Percentiles rank a stretch among this genome's conserved stretches.
Conservation (phyloP, 2,888 invertebrate genomes). For the Sphecodes monilicornis region DNA sequence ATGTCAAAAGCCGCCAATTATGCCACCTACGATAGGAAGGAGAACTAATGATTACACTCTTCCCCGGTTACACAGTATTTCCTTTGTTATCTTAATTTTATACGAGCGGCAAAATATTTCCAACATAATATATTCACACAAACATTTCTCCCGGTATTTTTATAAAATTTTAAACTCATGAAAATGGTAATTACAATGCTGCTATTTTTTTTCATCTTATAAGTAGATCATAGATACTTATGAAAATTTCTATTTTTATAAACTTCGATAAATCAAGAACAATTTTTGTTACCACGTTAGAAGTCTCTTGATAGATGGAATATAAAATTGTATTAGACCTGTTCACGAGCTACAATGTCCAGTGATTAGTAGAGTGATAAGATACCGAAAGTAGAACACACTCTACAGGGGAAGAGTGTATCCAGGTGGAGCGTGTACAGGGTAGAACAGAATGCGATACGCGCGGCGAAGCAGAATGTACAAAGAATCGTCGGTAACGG, state of each 20-base stretch:
- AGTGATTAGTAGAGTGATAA: neutral
- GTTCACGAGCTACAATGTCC: neutral
- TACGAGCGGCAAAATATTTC: neutral
- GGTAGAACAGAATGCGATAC: conserved; percentile 48
- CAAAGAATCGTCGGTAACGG: conserved; percentile 52
- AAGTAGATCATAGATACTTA: neutral
- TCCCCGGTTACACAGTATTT: neutral
- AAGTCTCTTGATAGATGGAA: conserved; percentile 29
- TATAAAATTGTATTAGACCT: neutral
- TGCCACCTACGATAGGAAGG: conserved; percentile 35
- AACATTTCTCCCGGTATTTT: neutral
- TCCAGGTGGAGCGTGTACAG: conserved; percentile 22
- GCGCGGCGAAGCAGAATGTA: conserved; percentile 54
- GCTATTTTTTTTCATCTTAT: neutral
- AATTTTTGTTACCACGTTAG: conserved; percentile 12
- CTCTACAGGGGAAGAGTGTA: neutral
- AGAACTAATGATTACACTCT: conserved; percentile 31
- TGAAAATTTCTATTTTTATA: neutral
- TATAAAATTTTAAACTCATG: neutral
- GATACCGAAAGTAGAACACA: neutral
- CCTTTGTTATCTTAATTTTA: neutral
- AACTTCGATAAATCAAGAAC: neutral
- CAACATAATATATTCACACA: neutral
- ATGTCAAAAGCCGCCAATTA: conserved; percentile 48
- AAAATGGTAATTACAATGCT: neutral